phyloP scores from a whole-genome alignment of 2,888 invertebrate species.

The Thymelicus sylvestris region DNA sequence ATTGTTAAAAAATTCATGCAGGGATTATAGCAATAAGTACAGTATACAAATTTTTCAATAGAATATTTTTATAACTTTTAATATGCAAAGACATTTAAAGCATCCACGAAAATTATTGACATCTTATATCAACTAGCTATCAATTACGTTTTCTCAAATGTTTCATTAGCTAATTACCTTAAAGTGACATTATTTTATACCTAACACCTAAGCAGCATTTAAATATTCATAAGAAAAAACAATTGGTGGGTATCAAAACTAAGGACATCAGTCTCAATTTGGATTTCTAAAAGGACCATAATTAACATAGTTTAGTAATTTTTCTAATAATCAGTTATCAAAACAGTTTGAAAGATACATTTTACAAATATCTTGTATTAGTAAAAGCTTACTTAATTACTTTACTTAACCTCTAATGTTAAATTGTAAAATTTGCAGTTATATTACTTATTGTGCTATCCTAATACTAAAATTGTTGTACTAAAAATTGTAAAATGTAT shows the following conservation, averaged over 20 bases:
- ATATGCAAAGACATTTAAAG: neutral
- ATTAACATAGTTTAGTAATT: neutral
- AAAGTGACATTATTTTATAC: neutral
- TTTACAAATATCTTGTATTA: neutral
- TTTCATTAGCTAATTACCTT: no score
- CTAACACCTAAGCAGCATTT: neutral
- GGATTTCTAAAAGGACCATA: neutral
- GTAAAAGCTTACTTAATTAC: neutral
- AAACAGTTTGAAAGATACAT: no score
- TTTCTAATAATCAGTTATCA: neutral
- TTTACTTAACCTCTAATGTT: neutral
- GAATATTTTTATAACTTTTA: neutral
- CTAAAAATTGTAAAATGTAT: constrained; percentile 51
- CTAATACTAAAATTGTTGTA: constrained; percentile 52
- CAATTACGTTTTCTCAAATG: no score
- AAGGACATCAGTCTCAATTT: constrained; percentile 1
- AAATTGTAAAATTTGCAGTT: neutral
- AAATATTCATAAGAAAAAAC: neutral
- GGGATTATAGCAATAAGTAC: no score
- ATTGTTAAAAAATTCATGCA: no score
- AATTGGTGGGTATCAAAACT: constrained; percentile 10
- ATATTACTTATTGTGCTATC: constrained; percentile 37
- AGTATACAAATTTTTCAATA: no score
- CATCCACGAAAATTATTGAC: no score
- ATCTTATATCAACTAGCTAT: no score